Base-by-base conservation (phyloP, 2,888 invertebrate species). In the Zonitis immaculata region DNA sequence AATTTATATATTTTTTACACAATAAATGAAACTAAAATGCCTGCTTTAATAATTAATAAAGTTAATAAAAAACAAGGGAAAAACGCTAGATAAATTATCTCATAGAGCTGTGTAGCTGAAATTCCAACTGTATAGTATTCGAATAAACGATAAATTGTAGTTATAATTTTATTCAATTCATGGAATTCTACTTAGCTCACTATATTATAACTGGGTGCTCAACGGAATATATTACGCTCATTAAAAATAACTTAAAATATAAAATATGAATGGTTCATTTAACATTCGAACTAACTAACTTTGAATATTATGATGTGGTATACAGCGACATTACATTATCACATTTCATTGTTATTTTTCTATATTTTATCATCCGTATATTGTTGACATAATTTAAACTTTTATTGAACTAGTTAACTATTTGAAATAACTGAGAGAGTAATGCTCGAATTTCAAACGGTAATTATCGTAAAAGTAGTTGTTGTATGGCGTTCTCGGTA, bases 221-320 rank as follows among this genome's bases (percentile, higher is more conserved):
- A 58, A 51, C 56, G 47, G 62, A 54, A 64, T 60, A 59, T 63
- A 62, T 61, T 57, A 58, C 47, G 54, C 59, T 68, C 63, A 65
- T 66, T 67, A 67, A 68, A 68, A 67, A 66, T 67, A 64, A 68
- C 64, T 66, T 61, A 61, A 58, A 57, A 57, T 51, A 52, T 61
- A 61, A 66, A 65, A 66, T 65, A 64, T 61, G 61, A 57, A 62
- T 58, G 66, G 59, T 65, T 66, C 65, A 62, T 62, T 62, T 60
- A 58, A 57, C 55, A 56, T 44, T 51, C 50, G 45, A 52, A 56
- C 52, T 44, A 53, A 52, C 56, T 53, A 60, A 58, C 57, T 57
- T 52, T 56, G 51, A 54, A 59, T 51, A 58, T 57, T 48, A 54
- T 53, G 53, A 51, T 54, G 57, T 50, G 51, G n/a, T n/a, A n/a